phyloP scores from a whole-genome alignment of 2,797 vertebrate species.

The Silurus aristotelis region DNA sequence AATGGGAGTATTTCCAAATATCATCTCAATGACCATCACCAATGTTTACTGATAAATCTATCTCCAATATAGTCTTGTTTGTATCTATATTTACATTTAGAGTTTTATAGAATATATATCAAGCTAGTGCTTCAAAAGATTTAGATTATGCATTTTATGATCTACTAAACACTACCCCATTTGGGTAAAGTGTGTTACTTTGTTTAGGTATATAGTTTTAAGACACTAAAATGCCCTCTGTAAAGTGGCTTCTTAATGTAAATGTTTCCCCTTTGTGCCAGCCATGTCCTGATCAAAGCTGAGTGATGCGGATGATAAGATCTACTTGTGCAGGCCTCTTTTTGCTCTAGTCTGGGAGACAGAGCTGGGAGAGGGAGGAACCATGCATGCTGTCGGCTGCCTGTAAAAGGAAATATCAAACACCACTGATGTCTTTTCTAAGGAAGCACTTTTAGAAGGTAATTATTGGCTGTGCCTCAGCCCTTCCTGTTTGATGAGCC shows the following conservation, averaged over 20 bases:
- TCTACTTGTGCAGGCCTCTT: slow-evolving; percentile 64
- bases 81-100: background rate
- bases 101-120: background rate
- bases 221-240: slow-evolving; percentile 32
- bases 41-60: background rate
- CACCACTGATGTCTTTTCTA: slow-evolving; percentile 56
- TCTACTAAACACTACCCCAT: background rate
- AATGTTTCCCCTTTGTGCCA: slow-evolving; percentile 39
- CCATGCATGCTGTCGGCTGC: slow-evolving; percentile 41
- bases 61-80: background rate
- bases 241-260: slow-evolving; percentile 40
- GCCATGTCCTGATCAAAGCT: slow-evolving; percentile 61
- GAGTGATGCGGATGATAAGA: slow-evolving; percentile 57
- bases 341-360: slow-evolving; percentile 58
- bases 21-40: background rate
- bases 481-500: slow-evolving; percentile 62
- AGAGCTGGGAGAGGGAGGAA: slow-evolving; percentile 36
- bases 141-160: background rate
- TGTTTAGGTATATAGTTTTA: slow-evolving; percentile 4
- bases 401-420: slow-evolving; percentile 64
- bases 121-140: background rate
- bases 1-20: background rate
- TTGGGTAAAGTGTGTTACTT: slow-evolving; percentile 14
- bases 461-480: slow-evolving; percentile 61
- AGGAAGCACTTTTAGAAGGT: slow-evolving; percentile 62